Evolutionary conservation across 2,888 invertebrate species (phyloP).

Genomic region (Caenorhabditis sulstoni): DNA sequence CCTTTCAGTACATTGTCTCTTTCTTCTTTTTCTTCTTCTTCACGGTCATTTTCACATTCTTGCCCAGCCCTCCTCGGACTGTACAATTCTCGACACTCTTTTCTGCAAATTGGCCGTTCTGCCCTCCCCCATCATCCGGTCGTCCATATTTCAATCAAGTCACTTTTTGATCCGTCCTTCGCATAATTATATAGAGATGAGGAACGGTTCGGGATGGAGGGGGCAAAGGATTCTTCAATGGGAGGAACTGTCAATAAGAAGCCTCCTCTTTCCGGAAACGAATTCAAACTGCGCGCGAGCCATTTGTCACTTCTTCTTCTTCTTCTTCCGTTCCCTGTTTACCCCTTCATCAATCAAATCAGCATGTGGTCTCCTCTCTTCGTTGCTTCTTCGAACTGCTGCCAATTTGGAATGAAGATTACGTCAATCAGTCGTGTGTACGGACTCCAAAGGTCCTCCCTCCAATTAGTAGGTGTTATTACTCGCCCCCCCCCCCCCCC

Average conservation of each 20-base stretch:
- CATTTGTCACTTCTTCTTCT: background rate
- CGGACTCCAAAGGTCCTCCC: too few relatives aligned
- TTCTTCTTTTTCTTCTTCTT: background rate
- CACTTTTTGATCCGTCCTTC: constrained; percentile 20
- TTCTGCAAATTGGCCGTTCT: constrained; percentile 25
- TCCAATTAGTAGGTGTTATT: too few relatives aligned
- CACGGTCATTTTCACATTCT: too few relatives aligned
- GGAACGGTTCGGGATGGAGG: constrained; percentile 1
- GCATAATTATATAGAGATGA: constrained; percentile 29
- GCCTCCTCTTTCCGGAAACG: background rate
- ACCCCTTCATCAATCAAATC: constrained; percentile 33
- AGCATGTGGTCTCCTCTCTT: background rate
- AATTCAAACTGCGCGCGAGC: too few relatives aligned
- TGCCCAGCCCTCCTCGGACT: background rate
- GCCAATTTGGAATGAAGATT: too few relatives aligned
- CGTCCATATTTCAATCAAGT: constrained; percentile 44
- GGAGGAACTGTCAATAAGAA: background rate
- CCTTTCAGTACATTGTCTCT: background rate
- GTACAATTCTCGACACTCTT: constrained; percentile 25
- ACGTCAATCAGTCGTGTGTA: too few relatives aligned
- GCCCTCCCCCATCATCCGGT: background rate
- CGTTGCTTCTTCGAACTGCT: too few relatives aligned
- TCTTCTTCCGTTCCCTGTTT: constrained; percentile 17
- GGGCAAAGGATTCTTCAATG: background rate
- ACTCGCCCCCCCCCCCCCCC: too few relatives aligned